phyloP scores from a whole-genome alignment of 2,113 vertebrate genomes.

The Rhinogobius similis region DNA sequence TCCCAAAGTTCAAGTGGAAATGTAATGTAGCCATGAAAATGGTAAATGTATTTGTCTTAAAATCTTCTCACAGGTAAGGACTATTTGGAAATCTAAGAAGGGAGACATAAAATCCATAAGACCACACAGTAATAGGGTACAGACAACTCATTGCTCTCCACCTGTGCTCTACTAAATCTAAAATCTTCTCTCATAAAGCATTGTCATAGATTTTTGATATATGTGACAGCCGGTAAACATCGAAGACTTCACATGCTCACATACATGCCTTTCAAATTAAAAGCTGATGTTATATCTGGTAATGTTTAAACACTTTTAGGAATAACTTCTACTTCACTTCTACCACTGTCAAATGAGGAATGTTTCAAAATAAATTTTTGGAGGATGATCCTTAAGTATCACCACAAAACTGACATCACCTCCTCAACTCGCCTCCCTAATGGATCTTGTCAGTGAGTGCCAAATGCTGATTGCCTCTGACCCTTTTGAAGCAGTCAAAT shows the following conservation, averaged over 20 bases:
- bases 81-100: too few species aligned
- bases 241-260: slow-evolving; percentile 19
- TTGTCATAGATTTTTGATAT: slow-evolving; percentile 16
- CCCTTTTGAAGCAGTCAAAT: slow-evolving; percentile 39
- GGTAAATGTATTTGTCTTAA: not conserved
- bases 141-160: not conserved
- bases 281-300: slow-evolving; percentile 44
- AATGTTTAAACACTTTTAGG: slow-evolving; percentile 30
- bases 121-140: too few species aligned
- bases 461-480: slow-evolving; percentile 63
- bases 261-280: slow-evolving; percentile 14
- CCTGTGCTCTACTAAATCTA: not conserved
- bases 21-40: not conserved
- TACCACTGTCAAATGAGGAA: slow-evolving; percentile 16
- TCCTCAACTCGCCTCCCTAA: slow-evolving; percentile 43
- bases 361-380: not conserved
- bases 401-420: slow-evolving; percentile 46
- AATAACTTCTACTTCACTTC: not conserved
- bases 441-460: slow-evolving; percentile 15
- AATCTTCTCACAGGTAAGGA: not conserved
- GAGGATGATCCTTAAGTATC: not conserved
- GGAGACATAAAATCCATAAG: too few species aligned
- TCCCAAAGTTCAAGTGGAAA: not conserved
- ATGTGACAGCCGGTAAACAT: slow-evolving; percentile 28
- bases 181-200: slow-evolving; percentile 20